Conservation (phyloP, 2,888 invertebrate genomes). For the Sphaerophoria rueppellii region DNA sequence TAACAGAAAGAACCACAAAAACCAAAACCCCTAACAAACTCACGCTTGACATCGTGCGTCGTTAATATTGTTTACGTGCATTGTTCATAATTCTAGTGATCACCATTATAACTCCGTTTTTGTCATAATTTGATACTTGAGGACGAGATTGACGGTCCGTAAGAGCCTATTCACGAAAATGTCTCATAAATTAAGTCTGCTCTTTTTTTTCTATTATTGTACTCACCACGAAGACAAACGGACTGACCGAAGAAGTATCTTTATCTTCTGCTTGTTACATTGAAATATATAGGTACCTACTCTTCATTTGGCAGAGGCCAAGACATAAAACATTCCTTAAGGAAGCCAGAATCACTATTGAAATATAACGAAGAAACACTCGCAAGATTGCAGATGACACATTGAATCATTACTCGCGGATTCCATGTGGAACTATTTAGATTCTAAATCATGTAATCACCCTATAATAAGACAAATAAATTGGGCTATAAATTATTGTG, state of each 20-base stretch:
- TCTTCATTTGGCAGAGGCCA: neutral
- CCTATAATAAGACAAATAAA: slow-evolving; percentile 49
- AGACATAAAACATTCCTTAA: neutral
- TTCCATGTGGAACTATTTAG: slow-evolving; percentile 28
- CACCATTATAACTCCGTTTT: slow-evolving; percentile 14
- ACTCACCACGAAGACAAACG: no score
- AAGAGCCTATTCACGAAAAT: neutral
- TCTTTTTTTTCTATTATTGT: neutral
- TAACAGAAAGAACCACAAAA: neutral
- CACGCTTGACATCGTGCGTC: neutral
- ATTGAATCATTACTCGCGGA: slow-evolving; percentile 31
- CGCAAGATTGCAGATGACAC: slow-evolving; percentile 40
- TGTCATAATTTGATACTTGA: slow-evolving; percentile 12
- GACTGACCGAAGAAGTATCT: neutral
- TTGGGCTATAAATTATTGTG: slow-evolving; percentile 18
- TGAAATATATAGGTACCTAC: neutral
- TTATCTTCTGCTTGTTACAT: neutral
- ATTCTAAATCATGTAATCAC: slow-evolving; percentile 37
- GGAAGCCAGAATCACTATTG: neutral
- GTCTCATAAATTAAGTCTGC: slow-evolving; percentile 1
- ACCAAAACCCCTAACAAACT: no score
- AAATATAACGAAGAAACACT: slow-evolving; percentile 11
- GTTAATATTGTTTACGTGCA: slow-evolving; percentile 11
- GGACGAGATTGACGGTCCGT: neutral
- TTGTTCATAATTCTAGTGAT: slow-evolving; percentile 10